Conservation (phyloP, 2,113 vertebrate species). For the Semnopithecus entellus region DNA sequence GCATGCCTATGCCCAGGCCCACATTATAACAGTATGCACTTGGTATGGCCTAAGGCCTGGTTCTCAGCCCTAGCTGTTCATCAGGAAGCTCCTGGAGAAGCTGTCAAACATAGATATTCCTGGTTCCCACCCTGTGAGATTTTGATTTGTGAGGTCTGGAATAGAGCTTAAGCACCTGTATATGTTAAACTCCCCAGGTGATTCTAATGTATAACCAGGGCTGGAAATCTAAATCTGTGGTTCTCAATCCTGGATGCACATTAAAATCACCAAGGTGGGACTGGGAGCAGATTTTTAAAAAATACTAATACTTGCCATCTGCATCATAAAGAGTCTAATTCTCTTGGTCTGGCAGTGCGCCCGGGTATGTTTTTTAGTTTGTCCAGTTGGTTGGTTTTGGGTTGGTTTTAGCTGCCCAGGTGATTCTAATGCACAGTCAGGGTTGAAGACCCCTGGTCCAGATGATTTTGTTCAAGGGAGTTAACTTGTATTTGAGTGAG, state of each 20-base stretch:
- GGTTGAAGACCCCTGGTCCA: background rate
- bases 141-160: background rate
- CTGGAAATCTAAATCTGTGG: background rate
- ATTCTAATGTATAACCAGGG: background rate
- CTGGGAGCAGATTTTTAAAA: background rate
- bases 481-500: background rate
- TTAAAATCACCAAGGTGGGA: background rate
- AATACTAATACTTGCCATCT: background rate
- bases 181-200: background rate
- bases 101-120: background rate
- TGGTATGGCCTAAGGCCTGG: background rate
- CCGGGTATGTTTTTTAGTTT: background rate
- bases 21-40: background rate
- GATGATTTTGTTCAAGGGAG: background rate
- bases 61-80: background rate
- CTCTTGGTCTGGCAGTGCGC: background rate
- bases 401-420: background rate
- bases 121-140: background rate
- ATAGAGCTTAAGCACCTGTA: background rate
- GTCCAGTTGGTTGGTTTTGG: background rate
- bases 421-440: background rate
- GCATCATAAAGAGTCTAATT: background rate
- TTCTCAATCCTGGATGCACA: background rate
- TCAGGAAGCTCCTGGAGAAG: background rate
- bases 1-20: background rate